A percentile compares a stretch with the other conserved stretches of the same genome.
These are phyloP conservation scores for Lamellibrachia satsuma DNA, from an alignment of 2,888 invertebrate genomes.

Conservation along the genomic window DNA sequence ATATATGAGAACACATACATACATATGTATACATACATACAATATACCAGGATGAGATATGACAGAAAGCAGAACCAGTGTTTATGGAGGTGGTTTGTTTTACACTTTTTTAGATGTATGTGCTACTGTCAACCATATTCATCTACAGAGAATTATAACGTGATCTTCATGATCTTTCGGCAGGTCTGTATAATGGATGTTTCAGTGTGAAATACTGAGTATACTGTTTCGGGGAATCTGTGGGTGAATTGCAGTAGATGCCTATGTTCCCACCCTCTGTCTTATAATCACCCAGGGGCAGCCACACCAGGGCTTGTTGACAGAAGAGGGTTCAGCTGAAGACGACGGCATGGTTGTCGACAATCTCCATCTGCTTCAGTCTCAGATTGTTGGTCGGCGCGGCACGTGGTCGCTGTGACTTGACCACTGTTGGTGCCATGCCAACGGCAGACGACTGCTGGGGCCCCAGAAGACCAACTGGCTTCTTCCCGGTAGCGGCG, in stretches of 20 bases:
- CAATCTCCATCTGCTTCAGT: slow-evolving; percentile 50
- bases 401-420: slow-evolving; percentile 51
- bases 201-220: neutral
- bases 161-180: neutral
- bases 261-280: neutral
- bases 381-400: slow-evolving; percentile 44
- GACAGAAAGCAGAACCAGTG: no score
- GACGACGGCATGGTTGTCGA: slow-evolving; percentile 58
- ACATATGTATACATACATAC: neutral
- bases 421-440: neutral
- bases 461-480: neutral
- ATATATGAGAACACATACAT: slow-evolving; percentile 22
- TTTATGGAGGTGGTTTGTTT: neutral
- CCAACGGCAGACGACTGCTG: slow-evolving; percentile 21
- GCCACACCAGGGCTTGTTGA: neutral
- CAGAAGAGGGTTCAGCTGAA: slow-evolving; percentile 48
- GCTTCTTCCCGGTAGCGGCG: neutral
- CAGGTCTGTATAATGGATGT: neutral
- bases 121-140: neutral
- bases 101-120: neutral
- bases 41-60: no score
- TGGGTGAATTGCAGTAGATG: neutral
- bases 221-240: neutral
- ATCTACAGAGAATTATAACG: neutral
- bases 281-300: neutral